phyloP scores from a whole-genome alignment of 2,797 vertebrate genomes.

The Scleropages formosus region DNA sequence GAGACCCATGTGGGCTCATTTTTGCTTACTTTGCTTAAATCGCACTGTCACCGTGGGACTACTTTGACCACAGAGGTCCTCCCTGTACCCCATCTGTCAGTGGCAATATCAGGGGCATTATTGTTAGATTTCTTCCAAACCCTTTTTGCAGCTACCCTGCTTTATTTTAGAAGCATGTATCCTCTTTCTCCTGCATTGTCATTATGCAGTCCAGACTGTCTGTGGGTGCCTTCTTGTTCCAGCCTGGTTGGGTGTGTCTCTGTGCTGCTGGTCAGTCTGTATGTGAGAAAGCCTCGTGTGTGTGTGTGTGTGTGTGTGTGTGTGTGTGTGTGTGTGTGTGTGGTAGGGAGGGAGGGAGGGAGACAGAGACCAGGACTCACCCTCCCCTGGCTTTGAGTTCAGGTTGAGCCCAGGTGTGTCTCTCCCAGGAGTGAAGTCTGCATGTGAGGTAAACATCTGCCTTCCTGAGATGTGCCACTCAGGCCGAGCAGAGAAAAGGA shows the following conservation, averaged over 20 bases:
- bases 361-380: background rate
- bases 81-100: too few species aligned
- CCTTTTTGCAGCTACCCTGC: too few species aligned
- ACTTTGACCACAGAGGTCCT: too few species aligned
- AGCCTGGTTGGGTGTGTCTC: background rate
- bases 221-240: background rate
- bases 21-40: too few species aligned
- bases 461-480: background rate
- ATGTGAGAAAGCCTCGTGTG: background rate
- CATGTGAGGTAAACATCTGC: constrained; percentile 10
- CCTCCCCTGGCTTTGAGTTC: constrained; percentile 4
- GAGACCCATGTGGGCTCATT: too few species aligned
- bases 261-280: too few species aligned
- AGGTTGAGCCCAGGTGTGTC: constrained; percentile 16
- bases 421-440: background rate
- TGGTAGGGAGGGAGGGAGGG: background rate
- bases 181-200: too few species aligned
- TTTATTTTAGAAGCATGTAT: too few species aligned
- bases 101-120: too few species aligned
- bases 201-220: background rate
- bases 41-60: too few species aligned
- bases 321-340: background rate
- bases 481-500: background rate
- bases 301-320: background rate
- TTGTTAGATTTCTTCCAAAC: too few species aligned